Evolutionary conservation across 2,888 invertebrate species (phyloP).

Genomic region (Cephus rjabovi): DNA sequence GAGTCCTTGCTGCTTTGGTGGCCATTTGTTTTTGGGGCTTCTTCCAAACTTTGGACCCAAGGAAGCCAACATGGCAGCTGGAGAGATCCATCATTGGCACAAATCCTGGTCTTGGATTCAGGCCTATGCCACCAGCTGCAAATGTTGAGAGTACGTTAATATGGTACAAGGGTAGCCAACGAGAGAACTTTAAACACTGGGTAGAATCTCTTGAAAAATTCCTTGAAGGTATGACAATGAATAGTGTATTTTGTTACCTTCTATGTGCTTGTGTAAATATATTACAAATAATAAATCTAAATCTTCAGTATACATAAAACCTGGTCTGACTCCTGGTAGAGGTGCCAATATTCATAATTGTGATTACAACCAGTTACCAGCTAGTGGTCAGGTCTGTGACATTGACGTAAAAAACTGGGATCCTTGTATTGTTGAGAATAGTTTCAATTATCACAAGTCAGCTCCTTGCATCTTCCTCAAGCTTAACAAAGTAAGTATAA

Average conservation of each 20-base stretch:
- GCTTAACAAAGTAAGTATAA: slow-evolving; percentile 80
- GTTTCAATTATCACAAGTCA: slow-evolving; percentile 91
- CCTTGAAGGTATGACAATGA: slow-evolving; percentile 76
- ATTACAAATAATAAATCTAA: neutral
- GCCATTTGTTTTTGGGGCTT: slow-evolving; percentile 96
- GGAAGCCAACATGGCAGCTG: slow-evolving; percentile 90
- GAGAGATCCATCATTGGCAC: slow-evolving; percentile 90
- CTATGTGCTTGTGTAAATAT: neutral
- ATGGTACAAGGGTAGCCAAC: slow-evolving; percentile 89
- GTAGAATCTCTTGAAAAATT: slow-evolving; percentile 80
- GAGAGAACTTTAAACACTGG: slow-evolving; percentile 83
- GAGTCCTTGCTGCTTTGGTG: slow-evolving; percentile 90
- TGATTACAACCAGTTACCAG: slow-evolving; percentile 78
- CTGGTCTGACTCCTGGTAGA: slow-evolving; percentile 77
- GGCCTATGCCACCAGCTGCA: slow-evolving; percentile 87
- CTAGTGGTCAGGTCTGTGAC: slow-evolving; percentile 84
- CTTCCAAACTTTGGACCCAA: slow-evolving; percentile 88
- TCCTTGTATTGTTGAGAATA: slow-evolving; percentile 85
- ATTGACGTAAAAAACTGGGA: slow-evolving; percentile 86
- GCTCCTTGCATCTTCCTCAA: slow-evolving; percentile 96
- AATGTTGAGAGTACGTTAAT: slow-evolving; percentile 96
- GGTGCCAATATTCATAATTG: slow-evolving; percentile 83
- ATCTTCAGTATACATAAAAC: slow-evolving; percentile 77
- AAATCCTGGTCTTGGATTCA: slow-evolving; percentile 95
- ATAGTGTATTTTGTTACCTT: neutral